phyloP scores from a whole-genome alignment of 2,113 vertebrate species.

The Gasterosteus aculeatus region DNA sequence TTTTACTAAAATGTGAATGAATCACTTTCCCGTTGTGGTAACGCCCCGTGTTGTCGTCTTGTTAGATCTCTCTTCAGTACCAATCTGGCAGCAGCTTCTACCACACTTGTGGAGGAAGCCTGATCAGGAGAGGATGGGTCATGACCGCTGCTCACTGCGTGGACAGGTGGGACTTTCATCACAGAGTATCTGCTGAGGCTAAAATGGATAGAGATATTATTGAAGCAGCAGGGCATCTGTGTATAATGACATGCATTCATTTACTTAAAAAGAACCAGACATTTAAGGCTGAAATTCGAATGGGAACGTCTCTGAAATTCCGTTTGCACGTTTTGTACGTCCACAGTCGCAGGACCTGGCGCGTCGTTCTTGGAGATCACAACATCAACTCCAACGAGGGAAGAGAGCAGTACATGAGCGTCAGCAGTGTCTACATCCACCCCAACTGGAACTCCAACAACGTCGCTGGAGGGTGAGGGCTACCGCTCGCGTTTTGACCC shows the following conservation, averaged over 20 bases:
- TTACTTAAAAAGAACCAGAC: background rate
- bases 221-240: background rate
- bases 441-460: slow-evolving; percentile 82
- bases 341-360: slow-evolving; percentile 74
- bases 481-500: background rate
- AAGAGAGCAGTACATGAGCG: slow-evolving; percentile 84
- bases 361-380: slow-evolving; percentile 88
- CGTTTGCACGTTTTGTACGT: background rate
- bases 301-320: background rate
- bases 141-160: slow-evolving; percentile 89
- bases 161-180: slow-evolving; percentile 59
- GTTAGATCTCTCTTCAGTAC: slow-evolving; percentile 82
- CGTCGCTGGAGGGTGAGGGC: slow-evolving; percentile 80
- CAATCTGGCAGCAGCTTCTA: slow-evolving; percentile 67
- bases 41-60: background rate
- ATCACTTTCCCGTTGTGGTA: background rate
- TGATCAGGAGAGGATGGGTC: slow-evolving; percentile 85
- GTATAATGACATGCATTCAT: background rate
- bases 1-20: background rate
- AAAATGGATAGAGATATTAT: background rate
- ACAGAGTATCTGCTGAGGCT: slow-evolving; percentile 9
- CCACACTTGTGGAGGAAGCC: slow-evolving; percentile 88
- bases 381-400: slow-evolving; percentile 80
- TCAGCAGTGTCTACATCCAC: slow-evolving; percentile 81
- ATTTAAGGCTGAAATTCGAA: background rate